Evolutionary conservation across 2,113 vertebrate species (phyloP).

Genomic region (Engystomops pustulosus): DNA sequence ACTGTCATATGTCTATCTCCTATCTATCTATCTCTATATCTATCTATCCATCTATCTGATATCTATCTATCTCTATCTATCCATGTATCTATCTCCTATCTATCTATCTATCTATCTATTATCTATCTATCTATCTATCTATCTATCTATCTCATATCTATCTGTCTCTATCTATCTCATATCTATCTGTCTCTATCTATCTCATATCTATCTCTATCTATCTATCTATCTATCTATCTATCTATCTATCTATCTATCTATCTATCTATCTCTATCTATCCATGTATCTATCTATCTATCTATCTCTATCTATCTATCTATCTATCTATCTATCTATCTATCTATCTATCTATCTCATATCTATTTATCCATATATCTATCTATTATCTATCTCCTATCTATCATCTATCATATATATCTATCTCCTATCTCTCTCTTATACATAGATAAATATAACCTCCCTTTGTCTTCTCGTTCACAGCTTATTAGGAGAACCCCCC

Average conservation of each 20-base stretch:
- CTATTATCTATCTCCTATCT: constrained; percentile 11
- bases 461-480: neutral
- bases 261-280: too few species aligned
- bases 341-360: neutral
- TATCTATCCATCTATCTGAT: neutral
- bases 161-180: neutral
- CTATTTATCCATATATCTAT: neutral
- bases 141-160: constrained; percentile 19
- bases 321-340: constrained; percentile 10
- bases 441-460: too few species aligned
- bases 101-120: constrained; percentile 5
- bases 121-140: constrained; percentile 1
- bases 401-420: neutral
- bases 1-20: neutral
- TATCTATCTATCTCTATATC: neutral
- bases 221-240: too few species aligned
- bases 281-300: neutral
- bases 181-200: neutral
- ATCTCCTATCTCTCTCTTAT: neutral
- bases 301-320: neutral
- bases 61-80: constrained; percentile 15
- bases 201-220: too few species aligned
- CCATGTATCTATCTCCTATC: neutral
- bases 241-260: too few species aligned
- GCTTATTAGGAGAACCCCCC: neutral